A percentile compares a stretch with the other conserved stretches of the same genome.
These are phyloP conservation scores for Rhagoletis zephyria DNA, from an alignment of 1,140 invertebrate genomes.

Conservation along the genomic window DNA sequence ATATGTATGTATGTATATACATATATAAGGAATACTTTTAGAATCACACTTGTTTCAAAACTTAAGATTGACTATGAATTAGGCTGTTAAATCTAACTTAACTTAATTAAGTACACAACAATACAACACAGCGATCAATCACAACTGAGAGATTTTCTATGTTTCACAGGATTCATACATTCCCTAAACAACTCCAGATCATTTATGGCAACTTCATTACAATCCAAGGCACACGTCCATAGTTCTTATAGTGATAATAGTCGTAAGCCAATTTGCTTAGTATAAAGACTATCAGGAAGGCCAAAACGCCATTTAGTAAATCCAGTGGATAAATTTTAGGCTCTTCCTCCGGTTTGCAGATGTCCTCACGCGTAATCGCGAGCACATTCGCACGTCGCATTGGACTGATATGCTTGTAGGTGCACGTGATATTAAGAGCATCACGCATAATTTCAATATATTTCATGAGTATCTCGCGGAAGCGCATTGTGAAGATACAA, in stretches of 20 bases:
- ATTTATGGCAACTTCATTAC: conserved; percentile 80
- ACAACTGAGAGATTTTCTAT: not conserved
- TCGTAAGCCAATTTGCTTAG: conserved; percentile 85
- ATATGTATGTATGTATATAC: not conserved
- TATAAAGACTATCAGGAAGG: conserved; percentile 80
- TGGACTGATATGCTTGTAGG: conserved; percentile 64
- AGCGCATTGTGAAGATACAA: conserved; percentile 83
- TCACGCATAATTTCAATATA: conserved; percentile 81
- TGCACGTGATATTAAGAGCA: conserved; percentile 69
- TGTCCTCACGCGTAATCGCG: conserved; percentile 79
- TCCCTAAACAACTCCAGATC: not conserved
- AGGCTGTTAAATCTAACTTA: not conserved
- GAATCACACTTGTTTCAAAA: conserved; percentile 3
- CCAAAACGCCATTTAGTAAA: conserved; percentile 81
- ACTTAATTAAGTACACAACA: not conserved
- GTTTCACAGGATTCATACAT: not conserved
- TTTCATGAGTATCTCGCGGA: conserved; percentile 82
- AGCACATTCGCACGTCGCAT: conserved; percentile 78
- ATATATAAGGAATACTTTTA: not conserved
- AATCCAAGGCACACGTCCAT: conserved; percentile 86
- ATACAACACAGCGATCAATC: not conserved
- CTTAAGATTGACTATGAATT: not conserved
- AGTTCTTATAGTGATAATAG: conserved; percentile 85
- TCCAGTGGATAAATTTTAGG: conserved; percentile 79
- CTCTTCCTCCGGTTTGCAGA: conserved; percentile 77